A percentile compares a stretch with the other conserved stretches of the same genome.
These are phyloP conservation scores for Leptinotarsa tumamoca DNA, from an alignment of 2,888 invertebrate genomes.

Conservation along the genomic window DNA sequence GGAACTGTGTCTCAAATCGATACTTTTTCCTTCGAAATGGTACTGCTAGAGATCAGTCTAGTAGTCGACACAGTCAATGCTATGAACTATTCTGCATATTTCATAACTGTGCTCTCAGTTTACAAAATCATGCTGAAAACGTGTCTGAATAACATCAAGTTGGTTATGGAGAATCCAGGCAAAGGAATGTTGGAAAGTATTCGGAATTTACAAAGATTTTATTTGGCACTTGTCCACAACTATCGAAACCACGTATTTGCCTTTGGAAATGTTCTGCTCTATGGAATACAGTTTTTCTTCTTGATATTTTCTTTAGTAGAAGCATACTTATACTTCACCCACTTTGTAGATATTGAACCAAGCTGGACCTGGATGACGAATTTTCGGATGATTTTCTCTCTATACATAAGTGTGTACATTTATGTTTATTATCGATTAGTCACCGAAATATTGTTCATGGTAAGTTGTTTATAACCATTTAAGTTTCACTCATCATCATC, in stretches of 20 bases:
- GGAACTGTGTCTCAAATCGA: neutral
- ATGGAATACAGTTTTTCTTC: slow-evolving; percentile 26
- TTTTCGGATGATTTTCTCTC: neutral
- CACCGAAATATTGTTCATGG: neutral
- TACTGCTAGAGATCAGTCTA: slow-evolving; percentile 16
- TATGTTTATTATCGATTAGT: neutral
- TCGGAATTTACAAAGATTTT: slow-evolving; percentile 25
- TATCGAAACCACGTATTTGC: slow-evolving; percentile 28
- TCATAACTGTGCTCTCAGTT: slow-evolving; percentile 14
- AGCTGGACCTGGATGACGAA: slow-evolving; percentile 7
- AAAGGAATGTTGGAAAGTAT: slow-evolving; percentile 18
- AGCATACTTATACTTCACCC: slow-evolving; percentile 4
- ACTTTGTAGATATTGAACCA: neutral
- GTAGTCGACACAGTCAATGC: slow-evolving; percentile 32
- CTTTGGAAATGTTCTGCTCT: slow-evolving; percentile 27
- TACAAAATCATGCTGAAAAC: slow-evolving; percentile 24
- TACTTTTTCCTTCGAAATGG: neutral
- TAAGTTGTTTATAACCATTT: neutral
- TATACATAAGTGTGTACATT: neutral
- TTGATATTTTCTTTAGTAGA: slow-evolving; percentile 26
- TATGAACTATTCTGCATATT: slow-evolving; percentile 8
- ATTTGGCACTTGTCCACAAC: slow-evolving; percentile 25
- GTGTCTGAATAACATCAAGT: slow-evolving; percentile 19
- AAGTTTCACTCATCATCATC: neutral
- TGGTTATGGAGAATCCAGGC: neutral